Percentiles rank a stretch among this genome's conserved stretches.
These are phyloP conservation scores for Chaitophorus viminalis DNA, from an alignment of 2,888 invertebrate species.

Conservation along the genomic window DNA sequence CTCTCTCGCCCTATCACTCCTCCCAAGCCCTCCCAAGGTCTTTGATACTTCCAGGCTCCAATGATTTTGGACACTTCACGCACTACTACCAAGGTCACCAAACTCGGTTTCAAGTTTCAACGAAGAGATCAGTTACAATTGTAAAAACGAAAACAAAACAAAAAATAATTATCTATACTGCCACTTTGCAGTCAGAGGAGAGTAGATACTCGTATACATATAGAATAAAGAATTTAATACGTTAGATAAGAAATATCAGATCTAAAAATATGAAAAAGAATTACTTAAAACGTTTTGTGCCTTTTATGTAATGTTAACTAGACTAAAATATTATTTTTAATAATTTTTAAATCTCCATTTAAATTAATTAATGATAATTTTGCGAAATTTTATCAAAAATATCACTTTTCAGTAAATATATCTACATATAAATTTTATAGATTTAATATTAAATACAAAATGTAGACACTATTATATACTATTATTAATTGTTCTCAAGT, in stretches of 20 bases:
- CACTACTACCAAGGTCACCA: slow-evolving; percentile 59
- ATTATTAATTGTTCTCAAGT: neutral
- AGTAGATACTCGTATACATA: too few species aligned
- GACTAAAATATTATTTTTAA: too few species aligned
- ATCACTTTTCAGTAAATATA: too few species aligned
- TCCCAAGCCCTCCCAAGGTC: slow-evolving; percentile 26
- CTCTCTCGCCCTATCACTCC: slow-evolving; percentile 22
- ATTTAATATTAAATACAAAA: neutral
- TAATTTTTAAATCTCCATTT: neutral
- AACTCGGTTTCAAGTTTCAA: slow-evolving; percentile 46
- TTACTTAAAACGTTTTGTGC: too few species aligned
- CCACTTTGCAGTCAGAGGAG: neutral
- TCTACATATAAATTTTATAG: too few species aligned
- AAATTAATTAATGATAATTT: neutral
- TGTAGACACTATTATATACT: neutral
- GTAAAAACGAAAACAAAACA: slow-evolving; percentile 44
- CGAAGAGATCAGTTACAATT: slow-evolving; percentile 44
- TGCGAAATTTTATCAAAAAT: too few species aligned
- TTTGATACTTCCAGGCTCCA: slow-evolving; percentile 57
- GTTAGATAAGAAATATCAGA: neutral
- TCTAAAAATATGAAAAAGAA: neutral
- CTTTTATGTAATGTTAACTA: too few species aligned
- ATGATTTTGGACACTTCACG: slow-evolving; percentile 60
- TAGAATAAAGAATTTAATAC: neutral
- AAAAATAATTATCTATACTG: neutral